Conservation (phyloP, 2,797 vertebrate genomes). For the Avahi laniger region DNA sequence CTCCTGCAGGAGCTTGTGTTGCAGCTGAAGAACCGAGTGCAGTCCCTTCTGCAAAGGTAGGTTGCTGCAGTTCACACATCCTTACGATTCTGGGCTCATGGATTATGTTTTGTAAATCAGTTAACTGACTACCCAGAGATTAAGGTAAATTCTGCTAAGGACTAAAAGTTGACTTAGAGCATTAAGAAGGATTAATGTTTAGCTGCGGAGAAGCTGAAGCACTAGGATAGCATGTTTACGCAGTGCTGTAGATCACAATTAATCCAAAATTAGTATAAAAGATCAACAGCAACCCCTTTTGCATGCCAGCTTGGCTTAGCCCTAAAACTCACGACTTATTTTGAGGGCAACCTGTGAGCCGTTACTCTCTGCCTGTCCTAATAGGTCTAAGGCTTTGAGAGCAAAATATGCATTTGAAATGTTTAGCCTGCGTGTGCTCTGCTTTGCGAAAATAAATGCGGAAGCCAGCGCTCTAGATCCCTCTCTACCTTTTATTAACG, state of each 20-base stretch:
- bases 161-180: slow-evolving; percentile 99
- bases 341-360: slow-evolving; percentile 80
- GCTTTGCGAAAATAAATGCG: slow-evolving; percentile 77
- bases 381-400: slow-evolving; percentile 78
- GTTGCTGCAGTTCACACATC: slow-evolving; percentile 80
- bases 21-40: slow-evolving; percentile 37
- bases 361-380: slow-evolving; percentile 76
- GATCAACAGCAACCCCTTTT: slow-evolving; percentile 95
- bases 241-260: slow-evolving; percentile 97
- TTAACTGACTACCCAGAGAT: slow-evolving; percentile 97
- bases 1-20: not conserved
- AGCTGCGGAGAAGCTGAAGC: slow-evolving; percentile 96
- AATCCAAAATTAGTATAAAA: slow-evolving; percentile 99
- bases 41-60: slow-evolving; percentile 69
- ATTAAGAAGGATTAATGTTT: slow-evolving; percentile 99
- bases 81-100: slow-evolving; percentile 86
- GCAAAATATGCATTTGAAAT: slow-evolving; percentile 80
- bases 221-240: slow-evolving; percentile 97
- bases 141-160: slow-evolving; percentile 99
- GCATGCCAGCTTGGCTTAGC: slow-evolving; percentile 91
- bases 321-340: slow-evolving; percentile 90
- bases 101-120: slow-evolving; percentile 93
- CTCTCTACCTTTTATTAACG: slow-evolving; percentile 73
- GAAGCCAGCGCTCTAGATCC: slow-evolving; percentile 9
- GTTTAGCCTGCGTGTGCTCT: slow-evolving; percentile 72